phyloP scores from a whole-genome alignment of 2,113 vertebrate species.

The Zosterops borbonicus region DNA sequence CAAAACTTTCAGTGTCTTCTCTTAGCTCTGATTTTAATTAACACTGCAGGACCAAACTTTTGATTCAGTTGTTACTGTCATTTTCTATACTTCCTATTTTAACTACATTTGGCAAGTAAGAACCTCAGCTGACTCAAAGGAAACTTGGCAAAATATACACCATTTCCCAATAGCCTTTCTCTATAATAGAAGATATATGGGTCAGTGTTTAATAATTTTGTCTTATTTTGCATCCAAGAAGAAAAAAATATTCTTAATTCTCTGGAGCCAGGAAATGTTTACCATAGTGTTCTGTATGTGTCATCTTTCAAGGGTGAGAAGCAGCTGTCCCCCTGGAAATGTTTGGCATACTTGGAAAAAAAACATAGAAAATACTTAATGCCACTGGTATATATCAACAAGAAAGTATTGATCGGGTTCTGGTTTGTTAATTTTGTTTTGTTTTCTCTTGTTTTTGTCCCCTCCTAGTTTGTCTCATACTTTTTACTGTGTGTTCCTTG shows the following conservation, averaged over 20 bases:
- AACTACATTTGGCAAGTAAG: neutral
- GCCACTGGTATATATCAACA: neutral
- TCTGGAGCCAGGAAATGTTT: neutral
- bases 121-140: neutral
- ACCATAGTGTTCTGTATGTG: neutral
- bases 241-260: neutral
- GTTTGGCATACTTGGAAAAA: neutral
- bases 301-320: neutral
- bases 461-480: neutral
- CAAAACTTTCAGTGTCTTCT: neutral
- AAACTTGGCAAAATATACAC: neutral
- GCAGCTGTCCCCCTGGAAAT: neutral
- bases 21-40: neutral
- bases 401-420: neutral
- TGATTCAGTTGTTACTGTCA: neutral
- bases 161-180: constrained; percentile 9
- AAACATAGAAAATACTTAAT: neutral
- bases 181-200: neutral
- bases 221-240: constrained; percentile 1
- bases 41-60: neutral
- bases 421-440: neutral
- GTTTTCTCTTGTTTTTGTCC: neutral
- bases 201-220: neutral
- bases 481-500: neutral
- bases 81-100: neutral